Evolutionary conservation across 2,113 vertebrate genomes (phyloP).

Genomic region (Myocastor coypus): DNA sequence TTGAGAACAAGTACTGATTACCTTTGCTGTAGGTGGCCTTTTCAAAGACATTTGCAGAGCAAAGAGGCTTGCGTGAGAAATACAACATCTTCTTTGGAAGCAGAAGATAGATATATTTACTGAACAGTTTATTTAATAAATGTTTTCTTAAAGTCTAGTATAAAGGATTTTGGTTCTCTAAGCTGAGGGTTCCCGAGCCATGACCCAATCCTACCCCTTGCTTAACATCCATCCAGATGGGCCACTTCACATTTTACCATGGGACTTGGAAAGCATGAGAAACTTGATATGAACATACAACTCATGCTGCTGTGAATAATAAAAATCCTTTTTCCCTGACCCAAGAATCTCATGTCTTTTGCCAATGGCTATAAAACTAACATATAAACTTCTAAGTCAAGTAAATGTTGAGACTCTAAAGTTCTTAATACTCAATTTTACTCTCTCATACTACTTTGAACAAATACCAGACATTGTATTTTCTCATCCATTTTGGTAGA

Average conservation of each 20-base stretch:
- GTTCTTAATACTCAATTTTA: neutral
- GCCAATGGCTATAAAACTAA: neutral
- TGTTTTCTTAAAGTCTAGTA: slow-evolving; percentile 11
- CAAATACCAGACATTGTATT: slow-evolving; percentile 1
- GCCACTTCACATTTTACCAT: neutral
- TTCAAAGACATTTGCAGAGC: slow-evolving; percentile 1
- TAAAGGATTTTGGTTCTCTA: slow-evolving; percentile 26
- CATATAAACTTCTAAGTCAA: neutral
- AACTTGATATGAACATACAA: slow-evolving; percentile 8
- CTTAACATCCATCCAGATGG: neutral
- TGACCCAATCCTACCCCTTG: neutral
- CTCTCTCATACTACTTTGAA: slow-evolving; percentile 30
- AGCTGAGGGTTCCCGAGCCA: slow-evolving; percentile 6
- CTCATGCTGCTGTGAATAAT: neutral
- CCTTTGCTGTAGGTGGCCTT: slow-evolving; percentile 17
- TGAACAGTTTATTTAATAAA: neutral
- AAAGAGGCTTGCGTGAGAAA: slow-evolving; percentile 15
- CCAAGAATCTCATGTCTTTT: slow-evolving; percentile 31
- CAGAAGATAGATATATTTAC: slow-evolving; percentile 1
- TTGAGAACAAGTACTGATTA: neutral
- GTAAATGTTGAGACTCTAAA: slow-evolving; percentile 51
- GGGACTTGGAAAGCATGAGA: slow-evolving; percentile 29
- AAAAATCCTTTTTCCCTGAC: slow-evolving; percentile 24
- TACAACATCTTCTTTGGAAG: neutral
- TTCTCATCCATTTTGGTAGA: slow-evolving; percentile 20